These are phyloP conservation scores for Aeoliscus strigatus DNA, from an alignment of 2,797 vertebrate genomes.

Conservation along the genomic window DNA sequence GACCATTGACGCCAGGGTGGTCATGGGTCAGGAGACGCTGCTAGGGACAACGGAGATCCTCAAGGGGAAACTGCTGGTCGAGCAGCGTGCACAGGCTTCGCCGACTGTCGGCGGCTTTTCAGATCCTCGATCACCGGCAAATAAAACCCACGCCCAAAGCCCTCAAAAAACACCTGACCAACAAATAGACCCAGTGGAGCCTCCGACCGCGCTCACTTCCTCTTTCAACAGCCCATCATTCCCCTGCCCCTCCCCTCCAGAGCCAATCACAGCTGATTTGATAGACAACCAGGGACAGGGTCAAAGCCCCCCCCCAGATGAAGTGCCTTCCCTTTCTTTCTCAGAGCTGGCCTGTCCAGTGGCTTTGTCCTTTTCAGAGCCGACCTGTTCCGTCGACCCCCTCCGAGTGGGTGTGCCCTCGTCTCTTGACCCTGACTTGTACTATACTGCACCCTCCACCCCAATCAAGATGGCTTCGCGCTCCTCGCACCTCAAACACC, in stretches of 20 bases:
- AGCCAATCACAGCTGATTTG: constrained; percentile 46
- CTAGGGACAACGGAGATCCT: constrained; percentile 68
- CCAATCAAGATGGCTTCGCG: constrained; percentile 77
- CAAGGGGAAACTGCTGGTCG: constrained; percentile 36
- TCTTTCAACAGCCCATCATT: constrained; percentile 30
- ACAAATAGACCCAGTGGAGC: constrained; percentile 38
- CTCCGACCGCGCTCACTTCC: constrained; percentile 22
- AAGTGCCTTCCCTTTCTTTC: constrained; percentile 85
- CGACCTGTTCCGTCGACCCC: constrained; percentile 71
- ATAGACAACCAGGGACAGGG: constrained; percentile 57
- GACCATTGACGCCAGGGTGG: constrained; percentile 83
- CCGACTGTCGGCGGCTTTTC: constrained; percentile 34
- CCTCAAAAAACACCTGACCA: constrained; percentile 41
- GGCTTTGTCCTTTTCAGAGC: constrained; percentile 77
- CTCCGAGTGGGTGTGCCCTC: constrained; percentile 68
- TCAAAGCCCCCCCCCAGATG: constrained; percentile 74
- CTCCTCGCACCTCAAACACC: constrained; percentile 70
- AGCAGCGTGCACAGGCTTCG: constrained; percentile 41
- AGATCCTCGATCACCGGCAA: constrained; percentile 46
- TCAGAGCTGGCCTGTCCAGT: constrained; percentile 72
- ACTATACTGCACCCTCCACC: constrained; percentile 91
- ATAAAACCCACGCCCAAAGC: constrained; percentile 41
- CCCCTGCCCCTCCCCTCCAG: constrained; percentile 33
- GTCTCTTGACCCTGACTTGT: constrained; percentile 81
- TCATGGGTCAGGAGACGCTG: constrained; percentile 90